Evolutionary conservation across 2,113 vertebrate genomes (phyloP).

Genomic region (Salvator merianae): DNA sequence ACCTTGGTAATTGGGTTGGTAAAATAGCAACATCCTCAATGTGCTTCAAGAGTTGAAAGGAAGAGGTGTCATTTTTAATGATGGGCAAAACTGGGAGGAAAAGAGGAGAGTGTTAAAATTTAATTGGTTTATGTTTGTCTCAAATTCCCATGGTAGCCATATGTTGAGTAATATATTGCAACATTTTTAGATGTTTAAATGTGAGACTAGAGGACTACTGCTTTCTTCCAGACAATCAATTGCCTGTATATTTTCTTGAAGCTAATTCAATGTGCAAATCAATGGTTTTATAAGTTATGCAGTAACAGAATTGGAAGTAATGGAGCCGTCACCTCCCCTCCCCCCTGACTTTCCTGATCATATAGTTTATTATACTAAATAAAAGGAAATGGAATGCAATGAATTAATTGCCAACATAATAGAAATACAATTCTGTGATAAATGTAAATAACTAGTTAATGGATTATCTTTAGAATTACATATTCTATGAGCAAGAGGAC

Average conservation of each 20-base stretch:
- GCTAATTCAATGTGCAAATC: constrained; percentile 42
- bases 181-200: constrained; percentile 43
- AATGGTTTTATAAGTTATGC: neutral
- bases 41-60: neutral
- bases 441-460: constrained; percentile 7
- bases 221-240: constrained; percentile 26
- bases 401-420: neutral
- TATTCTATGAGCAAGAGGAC: neutral
- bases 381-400: neutral
- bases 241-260: constrained; percentile 15
- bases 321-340: neutral
- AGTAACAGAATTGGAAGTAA: neutral
- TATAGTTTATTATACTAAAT: accelerated
- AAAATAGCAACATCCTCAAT: constrained; percentile 7
- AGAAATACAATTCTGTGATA: constrained; percentile 12
- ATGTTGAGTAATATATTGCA: constrained; percentile 37
- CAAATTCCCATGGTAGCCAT: constrained; percentile 11
- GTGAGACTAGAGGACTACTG: constrained; percentile 29
- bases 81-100: constrained; percentile 13
- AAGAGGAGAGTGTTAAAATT: constrained; percentile 31
- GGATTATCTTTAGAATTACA: neutral
- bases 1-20: constrained; percentile 19
- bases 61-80: constrained; percentile 37
- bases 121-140: constrained; percentile 33
- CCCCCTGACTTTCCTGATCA: neutral